Evolutionary conservation across 2,797 vertebrate genomes (phyloP), one percentile per base, ranked within the genome.

Genomic region (Peromyscus melanophrys): DNA sequence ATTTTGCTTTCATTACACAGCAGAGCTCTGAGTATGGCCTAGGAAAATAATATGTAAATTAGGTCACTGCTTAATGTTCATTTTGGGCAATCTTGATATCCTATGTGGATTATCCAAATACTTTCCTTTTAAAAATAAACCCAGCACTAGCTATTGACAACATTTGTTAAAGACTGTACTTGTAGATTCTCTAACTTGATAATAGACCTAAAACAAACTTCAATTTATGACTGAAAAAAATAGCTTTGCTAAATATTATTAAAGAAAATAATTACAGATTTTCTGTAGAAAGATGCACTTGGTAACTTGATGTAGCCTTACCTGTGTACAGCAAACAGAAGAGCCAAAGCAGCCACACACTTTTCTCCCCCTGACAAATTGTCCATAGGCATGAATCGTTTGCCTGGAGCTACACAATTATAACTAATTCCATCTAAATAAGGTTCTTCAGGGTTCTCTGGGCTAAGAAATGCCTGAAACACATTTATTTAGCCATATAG

Each of bases 301-400:
- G 34, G 23, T 88, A 34, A 75, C 67, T 25, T 55, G 0, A 9
- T 1, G 34, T 25, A 90, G 1, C 21, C 82, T 96, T 92, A 99
- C 99, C 99, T 99, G 98, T 99, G 99, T 92, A 99, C 98, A 23
- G 99, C 99, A 46, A 99, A 99, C 81, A 99, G 90, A 55, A 99
- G 99, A 8, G 99, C 99, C 95, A 99, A 97, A 5, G 99, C 99
- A 1, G 99, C 99, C 71, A 99, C 99, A 14, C 99, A 99, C 96
- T 99, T 99, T 87, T 99, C 99, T 96, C 99, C 99, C 78, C 99
- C 99, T 0, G 99, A 99, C 95, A 99, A 98, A 89, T 99, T 99
- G 97, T 99, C 99, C 99, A 99, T 99, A 1, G 99, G 99, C 99
- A 99, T 99, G 95, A 99, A 99, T 82, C 99, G 99, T 94, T 99